Conservation (phyloP, 1,140 invertebrate species). For the Gryllus bimaculatus region DNA sequence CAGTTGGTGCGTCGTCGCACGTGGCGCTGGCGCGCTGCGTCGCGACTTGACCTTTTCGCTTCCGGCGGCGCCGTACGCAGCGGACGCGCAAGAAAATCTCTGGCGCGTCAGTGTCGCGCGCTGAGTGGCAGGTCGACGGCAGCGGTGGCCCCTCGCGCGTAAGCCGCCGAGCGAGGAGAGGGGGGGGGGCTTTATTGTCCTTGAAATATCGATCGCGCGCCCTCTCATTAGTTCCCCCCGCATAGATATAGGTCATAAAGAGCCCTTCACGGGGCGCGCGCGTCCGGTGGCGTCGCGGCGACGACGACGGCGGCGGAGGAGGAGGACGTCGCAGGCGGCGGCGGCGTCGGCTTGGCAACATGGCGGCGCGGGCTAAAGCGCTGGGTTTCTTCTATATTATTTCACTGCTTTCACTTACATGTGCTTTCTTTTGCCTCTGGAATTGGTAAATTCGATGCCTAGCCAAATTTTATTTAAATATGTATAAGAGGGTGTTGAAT, state of each 20-base stretch:
- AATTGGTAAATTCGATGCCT: too few species aligned
- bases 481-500: too few species aligned
- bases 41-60: neutral
- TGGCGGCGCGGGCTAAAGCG: too few species aligned
- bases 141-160: too few species aligned
- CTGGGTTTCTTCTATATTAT: too few species aligned
- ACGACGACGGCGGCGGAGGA: too few species aligned
- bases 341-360: too few species aligned
- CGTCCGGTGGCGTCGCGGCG: too few species aligned
- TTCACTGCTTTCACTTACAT: too few species aligned
- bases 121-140: neutral
- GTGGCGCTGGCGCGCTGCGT: neutral
- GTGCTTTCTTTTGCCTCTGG: too few species aligned
- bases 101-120: neutral
- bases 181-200: neutral
- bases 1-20: neutral
- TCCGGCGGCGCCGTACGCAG: neutral
- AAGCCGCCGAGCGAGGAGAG: neutral
- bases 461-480: too few species aligned
- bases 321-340: too few species aligned
- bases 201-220: neutral
- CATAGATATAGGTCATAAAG: slow-evolving; percentile 5
- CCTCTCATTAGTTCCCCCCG: neutral
- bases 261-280: neutral
- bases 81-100: neutral